Evolutionary conservation across 2,113 vertebrate genomes (phyloP).

Genomic region (Dissostichus mawsoni): DNA sequence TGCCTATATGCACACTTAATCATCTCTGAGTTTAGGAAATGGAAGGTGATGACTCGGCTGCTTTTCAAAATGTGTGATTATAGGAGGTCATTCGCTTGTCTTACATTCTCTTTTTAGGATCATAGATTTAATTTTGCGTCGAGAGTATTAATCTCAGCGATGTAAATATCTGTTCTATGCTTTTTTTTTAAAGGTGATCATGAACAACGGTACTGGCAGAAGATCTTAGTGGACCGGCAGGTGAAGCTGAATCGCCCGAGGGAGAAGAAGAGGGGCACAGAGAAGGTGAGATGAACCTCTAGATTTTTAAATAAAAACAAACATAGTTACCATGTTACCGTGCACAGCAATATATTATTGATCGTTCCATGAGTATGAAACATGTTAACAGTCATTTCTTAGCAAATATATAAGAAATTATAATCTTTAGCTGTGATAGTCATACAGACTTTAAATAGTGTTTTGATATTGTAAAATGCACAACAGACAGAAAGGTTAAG

Average conservation of each 20-base stretch:
- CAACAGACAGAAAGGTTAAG: not conserved
- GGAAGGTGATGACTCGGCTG: not conserved
- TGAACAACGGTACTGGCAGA: slow-evolving; percentile 98
- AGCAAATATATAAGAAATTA: not conserved
- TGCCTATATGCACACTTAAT: not conserved
- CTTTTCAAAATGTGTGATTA: slow-evolving; percentile 23
- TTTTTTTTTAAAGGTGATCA: slow-evolving; percentile 86
- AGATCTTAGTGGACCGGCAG: slow-evolving; percentile 97
- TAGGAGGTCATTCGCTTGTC: not conserved
- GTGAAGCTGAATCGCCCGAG: slow-evolving; percentile 96
- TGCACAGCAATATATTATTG: not conserved
- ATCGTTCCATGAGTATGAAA: not conserved
- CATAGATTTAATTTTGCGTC: not conserved
- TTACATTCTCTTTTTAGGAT: not conserved
- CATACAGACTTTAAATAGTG: not conserved
- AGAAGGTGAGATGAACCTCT: slow-evolving; percentile 87
- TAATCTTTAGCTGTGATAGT: not conserved
- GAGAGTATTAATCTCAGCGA: no score
- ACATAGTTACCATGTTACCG: not conserved
- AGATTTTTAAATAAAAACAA: not conserved
- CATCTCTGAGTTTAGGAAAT: not conserved
- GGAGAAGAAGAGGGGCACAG: slow-evolving; percentile 94
- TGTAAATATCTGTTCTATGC: not conserved
- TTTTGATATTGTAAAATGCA: not conserved
- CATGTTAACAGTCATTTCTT: not conserved